These are phyloP conservation scores for Drosophila falleni DNA, from an alignment of 2,888 invertebrate species.

Conservation along the genomic window DNA sequence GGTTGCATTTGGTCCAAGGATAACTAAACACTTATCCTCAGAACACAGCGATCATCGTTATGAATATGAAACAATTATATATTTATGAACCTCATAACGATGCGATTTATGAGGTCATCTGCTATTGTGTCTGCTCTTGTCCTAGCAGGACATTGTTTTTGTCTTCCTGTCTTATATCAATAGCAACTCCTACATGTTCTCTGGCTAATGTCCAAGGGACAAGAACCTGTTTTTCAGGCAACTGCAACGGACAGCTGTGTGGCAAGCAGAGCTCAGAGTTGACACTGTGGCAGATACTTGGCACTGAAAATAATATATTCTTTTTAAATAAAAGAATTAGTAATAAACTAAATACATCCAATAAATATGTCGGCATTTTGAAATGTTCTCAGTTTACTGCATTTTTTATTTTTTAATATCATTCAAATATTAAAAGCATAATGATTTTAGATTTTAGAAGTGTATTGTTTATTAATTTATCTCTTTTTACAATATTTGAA, in stretches of 20 bases:
- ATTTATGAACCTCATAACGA: conserved; percentile 79
- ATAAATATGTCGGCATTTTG: too few relatives aligned
- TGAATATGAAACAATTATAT: conserved; percentile 75
- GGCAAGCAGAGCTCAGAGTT: conserved; percentile 43
- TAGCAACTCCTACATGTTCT: conserved; percentile 1
- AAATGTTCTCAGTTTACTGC: too few relatives aligned
- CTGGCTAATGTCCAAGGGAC: conserved; percentile 11
- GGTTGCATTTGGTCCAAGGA: conserved; percentile 59
- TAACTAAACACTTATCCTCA: conserved; percentile 52
- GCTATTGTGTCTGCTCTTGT: conserved; percentile 25
- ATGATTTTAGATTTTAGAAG: too few relatives aligned
- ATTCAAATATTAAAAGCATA: too few relatives aligned
- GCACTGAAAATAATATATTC: too few relatives aligned
- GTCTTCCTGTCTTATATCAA: conserved; percentile 6
- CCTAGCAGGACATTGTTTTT: conserved; percentile 48
- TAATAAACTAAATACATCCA: too few relatives aligned
- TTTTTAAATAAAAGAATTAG: too few relatives aligned
- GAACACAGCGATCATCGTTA: conserved; percentile 38
- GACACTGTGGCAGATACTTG: conserved; percentile 2
- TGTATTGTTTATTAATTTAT: too few relatives aligned
- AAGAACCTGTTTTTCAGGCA: conserved; percentile 23
- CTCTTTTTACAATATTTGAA: too few relatives aligned
- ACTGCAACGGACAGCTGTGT: conserved; percentile 54
- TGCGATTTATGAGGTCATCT: conserved; percentile 77
- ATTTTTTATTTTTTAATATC: too few relatives aligned